Percentiles rank a stretch among this genome's conserved stretches.
Evolutionary conservation across 2,888 invertebrate genomes (phyloP).

Genomic region (Caenorhabditis doughertyi): DNA sequence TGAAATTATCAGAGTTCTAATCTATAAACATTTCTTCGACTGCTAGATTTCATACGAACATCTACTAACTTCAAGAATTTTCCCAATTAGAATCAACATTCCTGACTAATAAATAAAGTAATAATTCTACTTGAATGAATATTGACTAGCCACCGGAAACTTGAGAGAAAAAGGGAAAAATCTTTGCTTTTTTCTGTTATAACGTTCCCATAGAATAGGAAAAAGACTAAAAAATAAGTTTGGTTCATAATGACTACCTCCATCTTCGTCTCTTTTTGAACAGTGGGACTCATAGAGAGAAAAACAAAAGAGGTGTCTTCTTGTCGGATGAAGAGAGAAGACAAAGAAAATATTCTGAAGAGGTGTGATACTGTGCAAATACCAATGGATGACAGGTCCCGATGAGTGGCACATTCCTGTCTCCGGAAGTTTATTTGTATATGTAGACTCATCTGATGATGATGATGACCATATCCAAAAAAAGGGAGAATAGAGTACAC

Average conservation of each 20-base stretch:
- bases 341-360: conserved; percentile 43
- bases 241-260: conserved; percentile 15
- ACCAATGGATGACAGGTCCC: conserved; percentile 14
- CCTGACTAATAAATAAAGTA: neutral
- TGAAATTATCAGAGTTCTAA: too few species aligned
- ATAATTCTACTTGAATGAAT: conserved; percentile 26
- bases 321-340: conserved; percentile 11
- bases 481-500: conserved; percentile 27
- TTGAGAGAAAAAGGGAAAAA: conserved; percentile 3
- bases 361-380: conserved; percentile 60
- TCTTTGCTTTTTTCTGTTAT: conserved; percentile 2
- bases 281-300: neutral
- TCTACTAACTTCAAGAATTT: too few species aligned
- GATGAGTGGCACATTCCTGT: conserved; percentile 61
- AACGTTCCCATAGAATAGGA: conserved; percentile 20
- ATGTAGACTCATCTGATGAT: conserved; percentile 29
- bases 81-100: neutral
- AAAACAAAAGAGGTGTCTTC: conserved; percentile 55
- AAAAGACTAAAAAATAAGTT: conserved; percentile 2
- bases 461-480: conserved; percentile 1
- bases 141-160: conserved; percentile 43
- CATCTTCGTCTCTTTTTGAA: neutral
- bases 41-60: too few species aligned
- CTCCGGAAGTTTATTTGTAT: conserved; percentile 28
- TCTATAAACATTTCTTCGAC: too few species aligned